Base-by-base conservation (phyloP, 1,140 invertebrate genomes). In the Procambarus virginalis region DNA sequence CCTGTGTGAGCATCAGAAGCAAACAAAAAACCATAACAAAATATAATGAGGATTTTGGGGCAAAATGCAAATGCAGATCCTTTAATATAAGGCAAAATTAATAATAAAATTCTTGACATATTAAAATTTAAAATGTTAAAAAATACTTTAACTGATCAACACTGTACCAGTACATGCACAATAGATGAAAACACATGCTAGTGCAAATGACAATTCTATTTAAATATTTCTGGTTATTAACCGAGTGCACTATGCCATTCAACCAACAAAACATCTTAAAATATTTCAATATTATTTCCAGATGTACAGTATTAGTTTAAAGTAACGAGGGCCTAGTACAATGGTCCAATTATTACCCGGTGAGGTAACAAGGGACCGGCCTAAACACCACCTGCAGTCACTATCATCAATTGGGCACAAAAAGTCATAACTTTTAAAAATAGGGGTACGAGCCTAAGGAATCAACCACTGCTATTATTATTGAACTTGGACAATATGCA, bases 1-100 rank as follows among this genome's bases (percentile, higher is more conserved):
- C 86, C 86, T 87, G 77, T 60, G 75, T n/a, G 17, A 55, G 60
- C 86, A 87, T 81, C 14, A 51, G 68, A 73, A 34, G 68, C 68
- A 73, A 73, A 73, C 68, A 73, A 34, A 73, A 73, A 14, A 73
- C 34, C 68, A 73, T 73, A 73, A 22, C 10, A 73, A 73, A 73
- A 73, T 73, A 73, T 34, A 73, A 34, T 34, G 34, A 73, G 22
- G 20, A 73, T 73, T 5, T 73, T 34, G 3, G 68, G 68, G 5
- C 68, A 73, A 73, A 73, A 73, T 73, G 68, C 68, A 73, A 73
- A 6, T 73, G 14, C 20, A 20, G 20, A 64, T 73, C 68, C 34
- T 34, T 34, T 73, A n/a, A 73, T 73, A 4, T 68, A 73, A 73
- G 22, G 22, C 22, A 34, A 73, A 34, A 73, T 4, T n/a, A 34